These are phyloP conservation scores for Leptobrachium ailaonicum DNA, from an alignment of 2,113 vertebrate genomes.

Conservation along the genomic window DNA sequence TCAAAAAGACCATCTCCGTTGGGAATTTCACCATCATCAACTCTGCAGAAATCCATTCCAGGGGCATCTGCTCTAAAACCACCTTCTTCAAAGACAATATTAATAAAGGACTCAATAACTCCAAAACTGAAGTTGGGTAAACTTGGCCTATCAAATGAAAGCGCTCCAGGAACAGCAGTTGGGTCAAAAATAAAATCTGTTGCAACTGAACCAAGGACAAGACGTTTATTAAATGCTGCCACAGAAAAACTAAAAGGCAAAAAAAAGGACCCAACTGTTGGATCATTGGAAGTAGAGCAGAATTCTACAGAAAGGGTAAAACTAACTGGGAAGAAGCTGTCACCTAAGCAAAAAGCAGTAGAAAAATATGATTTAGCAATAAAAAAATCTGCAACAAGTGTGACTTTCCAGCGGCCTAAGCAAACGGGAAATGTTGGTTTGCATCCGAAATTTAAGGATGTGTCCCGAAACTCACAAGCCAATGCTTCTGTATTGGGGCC, in stretches of 20 bases:
- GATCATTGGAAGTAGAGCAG: conserved; percentile 21
- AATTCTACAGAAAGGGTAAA: conserved; percentile 32
- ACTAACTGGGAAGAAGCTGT: conserved; percentile 16
- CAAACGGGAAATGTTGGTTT: conserved; percentile 38
- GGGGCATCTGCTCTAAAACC: conserved; percentile 9
- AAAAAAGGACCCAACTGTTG: conserved; percentile 13
- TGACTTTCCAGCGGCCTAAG: conserved; percentile 44
- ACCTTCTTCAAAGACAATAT: conserved; percentile 8
- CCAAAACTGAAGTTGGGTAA: conserved; percentile 3
- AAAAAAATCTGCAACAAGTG: conserved; percentile 44
- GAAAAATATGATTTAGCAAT: conserved; percentile 46
- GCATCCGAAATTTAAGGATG: conserved; percentile 31
- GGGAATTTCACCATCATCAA: conserved; percentile 43
- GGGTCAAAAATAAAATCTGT: conserved; percentile 15
- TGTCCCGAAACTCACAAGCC: conserved; percentile 25
- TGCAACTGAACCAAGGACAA: conserved; percentile 27
- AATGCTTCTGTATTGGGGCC: conserved; percentile 7
- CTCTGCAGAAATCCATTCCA: conserved; percentile 31
- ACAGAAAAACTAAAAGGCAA: conserved; percentile 34
- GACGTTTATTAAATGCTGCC: conserved; percentile 21
- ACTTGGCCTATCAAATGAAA: conserved; percentile 3
- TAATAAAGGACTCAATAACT: not conserved
- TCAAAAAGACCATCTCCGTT: conserved; percentile 30
- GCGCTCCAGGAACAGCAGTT: conserved; percentile 3
- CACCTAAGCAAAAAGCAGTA: conserved; percentile 33